Conservation (phyloP, 53 echinoderm and acorn worm genomes). For the Temnopleurus reevesii region DNA sequence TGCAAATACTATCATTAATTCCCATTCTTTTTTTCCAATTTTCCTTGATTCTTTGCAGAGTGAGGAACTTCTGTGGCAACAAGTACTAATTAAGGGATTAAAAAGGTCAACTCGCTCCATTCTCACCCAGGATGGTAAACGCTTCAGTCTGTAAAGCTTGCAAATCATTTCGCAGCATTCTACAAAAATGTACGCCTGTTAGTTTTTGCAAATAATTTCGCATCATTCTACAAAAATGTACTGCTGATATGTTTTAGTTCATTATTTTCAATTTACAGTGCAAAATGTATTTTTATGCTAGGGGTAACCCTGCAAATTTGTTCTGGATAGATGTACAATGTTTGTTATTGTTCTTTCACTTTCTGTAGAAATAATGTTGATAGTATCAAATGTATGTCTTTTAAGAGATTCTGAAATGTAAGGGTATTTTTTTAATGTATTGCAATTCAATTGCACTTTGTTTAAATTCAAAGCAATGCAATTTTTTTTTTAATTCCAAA, state of each 20-base stretch:
- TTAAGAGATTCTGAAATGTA: no score
- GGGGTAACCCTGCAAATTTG: no score
- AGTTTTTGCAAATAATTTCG: not conserved
- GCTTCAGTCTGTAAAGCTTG: not conserved
- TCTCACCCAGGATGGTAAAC: not conserved
- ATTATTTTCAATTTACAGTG: not conserved
- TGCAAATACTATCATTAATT: not conserved
- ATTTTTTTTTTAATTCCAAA: not conserved
- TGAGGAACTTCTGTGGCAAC: constrained; percentile 73
- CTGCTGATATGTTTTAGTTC: not conserved
- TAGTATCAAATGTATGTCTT: no score
- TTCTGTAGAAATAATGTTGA: not conserved
- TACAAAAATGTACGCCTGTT: not conserved
- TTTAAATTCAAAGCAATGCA: not conserved
- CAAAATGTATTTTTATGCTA: no score
- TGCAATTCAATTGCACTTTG: not conserved
- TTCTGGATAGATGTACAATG: no score
- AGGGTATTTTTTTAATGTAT: no score
- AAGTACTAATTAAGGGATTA: constrained; percentile 36
- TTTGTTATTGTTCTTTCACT: not conserved
- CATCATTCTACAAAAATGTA: not conserved
- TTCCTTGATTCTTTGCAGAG: constrained; percentile 64
- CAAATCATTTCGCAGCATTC: not conserved
- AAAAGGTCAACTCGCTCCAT: not conserved
- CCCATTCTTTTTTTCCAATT: not conserved